These are phyloP conservation scores for Rhinolophus ferrumequinum DNA, from an alignment of 2,113 vertebrate species.

Conservation along the genomic window DNA sequence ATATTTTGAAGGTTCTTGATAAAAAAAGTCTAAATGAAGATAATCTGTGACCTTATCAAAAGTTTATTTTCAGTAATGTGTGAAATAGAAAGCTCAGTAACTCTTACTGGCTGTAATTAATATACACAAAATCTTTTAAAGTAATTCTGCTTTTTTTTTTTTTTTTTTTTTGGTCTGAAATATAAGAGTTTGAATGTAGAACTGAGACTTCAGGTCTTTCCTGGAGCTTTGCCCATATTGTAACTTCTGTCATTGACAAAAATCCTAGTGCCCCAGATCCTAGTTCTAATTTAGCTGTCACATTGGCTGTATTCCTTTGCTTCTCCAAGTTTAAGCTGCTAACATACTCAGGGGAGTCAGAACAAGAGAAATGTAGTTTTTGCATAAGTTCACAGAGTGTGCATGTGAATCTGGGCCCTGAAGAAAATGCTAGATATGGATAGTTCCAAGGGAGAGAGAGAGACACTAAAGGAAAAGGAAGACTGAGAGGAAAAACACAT, in stretches of 20 bases:
- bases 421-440: neutral
- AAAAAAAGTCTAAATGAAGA: conserved; percentile 3
- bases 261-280: neutral
- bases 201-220: neutral
- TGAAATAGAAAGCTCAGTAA: neutral
- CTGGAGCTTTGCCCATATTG: neutral
- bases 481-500: neutral
- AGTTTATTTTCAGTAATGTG: neutral
- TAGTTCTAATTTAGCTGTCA: neutral
- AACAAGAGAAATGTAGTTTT: neutral
- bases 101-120: neutral
- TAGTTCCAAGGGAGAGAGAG: neutral
- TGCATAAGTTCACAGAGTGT: neutral
- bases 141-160: neutral
- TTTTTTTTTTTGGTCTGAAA: neutral
- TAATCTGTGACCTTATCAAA: neutral
- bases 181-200: neutral
- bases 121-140: neutral
- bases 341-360: neutral
- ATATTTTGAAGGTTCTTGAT: neutral
- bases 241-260: neutral
- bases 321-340: neutral
- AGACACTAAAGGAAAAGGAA: neutral
- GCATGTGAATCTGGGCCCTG: neutral
- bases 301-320: neutral